Evolutionary conservation across 2,113 vertebrate species (phyloP), one percentile per base, ranked within the genome.

Genomic region (Pavo muticus): DNA sequence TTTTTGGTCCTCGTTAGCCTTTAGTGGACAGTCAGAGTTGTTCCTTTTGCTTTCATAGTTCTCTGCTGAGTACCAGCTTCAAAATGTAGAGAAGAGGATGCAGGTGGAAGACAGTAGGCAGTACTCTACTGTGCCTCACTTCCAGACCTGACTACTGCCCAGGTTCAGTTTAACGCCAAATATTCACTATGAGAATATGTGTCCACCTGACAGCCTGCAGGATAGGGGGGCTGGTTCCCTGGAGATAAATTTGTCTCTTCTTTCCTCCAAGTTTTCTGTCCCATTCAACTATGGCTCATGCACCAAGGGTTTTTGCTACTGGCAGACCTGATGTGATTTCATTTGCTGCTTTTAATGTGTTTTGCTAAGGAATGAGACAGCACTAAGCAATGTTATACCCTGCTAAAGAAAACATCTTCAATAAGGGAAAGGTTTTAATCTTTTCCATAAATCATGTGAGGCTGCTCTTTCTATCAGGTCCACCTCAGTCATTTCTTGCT

Each of bases 291-390:
- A 6, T 11, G 24, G 74, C n/a, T 87, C 44, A 11, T 63, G 30
- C 37, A 59, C 24, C 16, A 52, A 75, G 87, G 24, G 44, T 56
- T 35, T 73, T 67, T 77, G 84, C n/a, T 71, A 25, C 63, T 89
- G 77, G 30, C 32, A 83, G 59, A 40, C 17, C 10, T 47, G 23
- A 67, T 79, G 5, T 75, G 57, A 60, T 70, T 92, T 84, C 32
- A 64, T 14, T 87, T 88, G 65, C 6, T 63, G 64, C 63, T 73
- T 91, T 59, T 71, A 29, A 32, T 4, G 5, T 4, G 4, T 42
- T 76, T 65, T 93, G 30, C 40, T 84, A 70, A 84, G 65, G 30
- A 84, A 29, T 91, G 80, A 84, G 59, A 19, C 50, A 47, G 44
- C 32, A 35, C 67, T 42, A 21, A 65, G 20, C n/a, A 48, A 13